Evolutionary conservation across 2,797 vertebrate species (phyloP).

Genomic region (Remorina albescens): DNA sequence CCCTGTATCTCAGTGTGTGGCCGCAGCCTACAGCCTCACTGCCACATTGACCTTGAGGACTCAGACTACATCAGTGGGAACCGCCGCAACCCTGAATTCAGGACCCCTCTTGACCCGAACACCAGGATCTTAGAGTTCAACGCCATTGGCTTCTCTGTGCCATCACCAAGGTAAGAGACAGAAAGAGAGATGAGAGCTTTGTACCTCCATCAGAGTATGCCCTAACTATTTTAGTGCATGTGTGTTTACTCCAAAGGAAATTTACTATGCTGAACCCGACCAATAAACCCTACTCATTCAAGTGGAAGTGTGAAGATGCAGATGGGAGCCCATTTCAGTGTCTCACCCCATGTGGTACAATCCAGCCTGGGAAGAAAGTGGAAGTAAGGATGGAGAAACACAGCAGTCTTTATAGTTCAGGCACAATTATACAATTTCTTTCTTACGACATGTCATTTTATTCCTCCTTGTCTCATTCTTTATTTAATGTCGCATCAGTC

Average conservation of each 20-base stretch:
- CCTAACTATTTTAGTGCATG: neutral
- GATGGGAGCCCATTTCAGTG: conserved; percentile 83
- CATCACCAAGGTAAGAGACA: conserved; percentile 78
- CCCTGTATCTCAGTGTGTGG: conserved; percentile 83
- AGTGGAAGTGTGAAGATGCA: conserved; percentile 87
- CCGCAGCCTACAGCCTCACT: conserved; percentile 80
- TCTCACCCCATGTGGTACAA: conserved; percentile 80
- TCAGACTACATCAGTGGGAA: conserved; percentile 85
- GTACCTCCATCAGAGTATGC: neutral
- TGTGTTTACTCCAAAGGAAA: conserved; percentile 74
- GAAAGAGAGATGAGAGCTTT: neutral
- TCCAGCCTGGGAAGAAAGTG: conserved; percentile 87
- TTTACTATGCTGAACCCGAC: conserved; percentile 92
- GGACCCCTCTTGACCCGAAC: conserved; percentile 69
- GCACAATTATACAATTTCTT: neutral
- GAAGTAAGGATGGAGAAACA: conserved; percentile 80
- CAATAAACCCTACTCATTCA: conserved; percentile 84
- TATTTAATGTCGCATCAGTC: conserved; percentile 1
- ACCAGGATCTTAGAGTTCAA: conserved; percentile 88
- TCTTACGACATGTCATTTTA: neutral
- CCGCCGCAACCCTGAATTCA: conserved; percentile 68
- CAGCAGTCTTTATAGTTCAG: neutral
- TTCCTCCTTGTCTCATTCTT: neutral
- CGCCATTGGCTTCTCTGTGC: conserved; percentile 80
- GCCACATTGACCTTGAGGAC: conserved; percentile 87